Evolutionary conservation across 2,797 vertebrate species (phyloP).

Genomic region (Poecilia gillii): DNA sequence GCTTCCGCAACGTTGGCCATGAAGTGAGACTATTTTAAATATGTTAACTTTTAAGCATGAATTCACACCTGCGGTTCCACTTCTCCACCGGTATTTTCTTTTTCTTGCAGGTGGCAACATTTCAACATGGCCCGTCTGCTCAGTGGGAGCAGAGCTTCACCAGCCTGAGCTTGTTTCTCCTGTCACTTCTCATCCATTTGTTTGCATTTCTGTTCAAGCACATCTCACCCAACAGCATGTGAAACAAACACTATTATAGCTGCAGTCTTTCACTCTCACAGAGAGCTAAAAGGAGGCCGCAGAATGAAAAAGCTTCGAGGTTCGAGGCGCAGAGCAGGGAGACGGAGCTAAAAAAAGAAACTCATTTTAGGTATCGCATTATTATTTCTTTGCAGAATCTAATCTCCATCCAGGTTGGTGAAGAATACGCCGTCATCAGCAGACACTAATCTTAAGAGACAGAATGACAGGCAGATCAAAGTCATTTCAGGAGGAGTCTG

Average conservation of each 20-base stretch:
- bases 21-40: slow-evolving; percentile 14
- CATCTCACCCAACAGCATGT: neutral
- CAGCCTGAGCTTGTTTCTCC: neutral
- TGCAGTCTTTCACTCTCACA: neutral
- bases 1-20: neutral
- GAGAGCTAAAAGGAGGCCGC: slow-evolving; percentile 17
- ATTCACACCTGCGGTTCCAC: slow-evolving; percentile 16
- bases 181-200: neutral
- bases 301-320: slow-evolving; percentile 3
- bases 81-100: neutral
- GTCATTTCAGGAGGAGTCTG: slow-evolving; percentile 11
- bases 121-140: neutral
- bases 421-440: slow-evolving; percentile 13
- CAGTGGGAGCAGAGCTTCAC: neutral
- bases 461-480: slow-evolving; percentile 42
- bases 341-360: slow-evolving; percentile 11
- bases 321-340: slow-evolving; percentile 21
- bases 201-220: slow-evolving; percentile 8
- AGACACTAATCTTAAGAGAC: slow-evolving; percentile 23
- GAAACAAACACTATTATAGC: neutral
- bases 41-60: neutral
- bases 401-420: slow-evolving; percentile 14
- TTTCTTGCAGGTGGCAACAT: neutral
- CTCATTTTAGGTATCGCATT: neutral
- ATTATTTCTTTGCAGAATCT: slow-evolving; percentile 17